Base-by-base conservation (phyloP, 2,888 invertebrate genomes). In the Sialis lutaria region DNA sequence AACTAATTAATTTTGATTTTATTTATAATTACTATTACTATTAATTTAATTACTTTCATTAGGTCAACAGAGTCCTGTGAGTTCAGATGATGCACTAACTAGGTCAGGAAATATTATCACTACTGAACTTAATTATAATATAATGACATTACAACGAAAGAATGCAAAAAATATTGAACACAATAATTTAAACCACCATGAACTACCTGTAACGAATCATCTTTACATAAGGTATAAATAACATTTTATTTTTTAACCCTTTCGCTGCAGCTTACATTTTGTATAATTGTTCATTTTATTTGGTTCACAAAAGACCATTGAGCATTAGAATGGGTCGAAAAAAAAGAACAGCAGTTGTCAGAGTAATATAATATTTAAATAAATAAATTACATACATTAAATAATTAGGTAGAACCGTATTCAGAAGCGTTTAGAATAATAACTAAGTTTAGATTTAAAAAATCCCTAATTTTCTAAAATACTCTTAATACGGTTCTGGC, bases 31-130 rank as follows among this genome's bases (percentile, higher is more conserved):
- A 52, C 10, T 10, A 9, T 31, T 9, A 9, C 12, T 42, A n/a
- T n/a, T n/a, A 42, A 33, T 39, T 45, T 32, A 7, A 46, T 48
- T 45, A 42, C n/a, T 46, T 42, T 44, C 22, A 22, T 35, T 52
- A 82, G 82, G 79, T 50, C 79, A 82, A 63, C 74, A 82, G 51
- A 88, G 87, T 65, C 87, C 87, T 10, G 81, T 82, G 0, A 78
- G 85, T 55, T 86, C 86, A 0, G 87, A 87, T 58, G 83, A 84
- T 0, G 85, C 84, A 1, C 86, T 87, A 0, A 87, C 87, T 0
- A 73, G 87, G 41, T 84, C 87, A 0, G 82, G 82, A 1, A 82
- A 82, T 60, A 72, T 75, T 12, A 47, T 50, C 46, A 64, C 47
- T 49, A 40, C 32, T 48, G 52, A 57, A 31, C 60, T 61, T 48